A percentile compares a stretch with the other conserved stretches of the same genome.
phyloP scores from a whole-genome alignment of 1,140 invertebrate genomes.

The Heliothis subflexa region DNA sequence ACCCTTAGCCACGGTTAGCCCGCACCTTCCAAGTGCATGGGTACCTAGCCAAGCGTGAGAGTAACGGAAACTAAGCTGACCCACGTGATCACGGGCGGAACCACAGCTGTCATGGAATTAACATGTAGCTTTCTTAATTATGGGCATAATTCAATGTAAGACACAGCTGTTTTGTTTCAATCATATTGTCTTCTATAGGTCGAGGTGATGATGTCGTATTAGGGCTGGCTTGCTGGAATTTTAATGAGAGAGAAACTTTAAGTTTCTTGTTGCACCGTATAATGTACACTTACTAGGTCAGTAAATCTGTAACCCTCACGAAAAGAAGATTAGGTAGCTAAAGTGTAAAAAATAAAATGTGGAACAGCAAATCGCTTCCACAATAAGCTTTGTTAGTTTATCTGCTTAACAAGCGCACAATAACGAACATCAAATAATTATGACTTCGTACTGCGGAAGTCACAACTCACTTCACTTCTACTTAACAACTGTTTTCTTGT shows the following conservation, averaged over 20 bases:
- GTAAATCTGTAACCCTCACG: too few species aligned
- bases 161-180: neutral
- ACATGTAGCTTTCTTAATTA: slow-evolving; percentile 30
- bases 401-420: neutral
- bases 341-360: neutral
- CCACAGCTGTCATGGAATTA: slow-evolving; percentile 32
- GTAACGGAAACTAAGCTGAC: slow-evolving; percentile 34
- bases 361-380: neutral
- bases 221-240: too few species aligned
- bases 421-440: slow-evolving; percentile 28
- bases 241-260: too few species aligned
- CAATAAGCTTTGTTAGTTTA: slow-evolving; percentile 22
- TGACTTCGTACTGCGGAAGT: slow-evolving; percentile 32
- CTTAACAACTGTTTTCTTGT: slow-evolving; percentile 28
- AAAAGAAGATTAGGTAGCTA: neutral
- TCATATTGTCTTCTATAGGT: neutral
- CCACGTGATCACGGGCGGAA: slow-evolving; percentile 35
- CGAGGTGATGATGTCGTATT: neutral
- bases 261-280: too few species aligned
- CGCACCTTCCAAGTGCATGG: slow-evolving; percentile 9
- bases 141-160: slow-evolving; percentile 3
- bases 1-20: slow-evolving; percentile 1
- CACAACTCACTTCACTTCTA: slow-evolving; percentile 41
- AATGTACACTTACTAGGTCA: neutral
- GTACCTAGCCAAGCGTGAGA: slow-evolving; percentile 21